A percentile compares a stretch with the other conserved stretches of the same genome.
Conservation (phyloP, 2,888 invertebrate species). For the Drosophila neonasuta region DNA sequence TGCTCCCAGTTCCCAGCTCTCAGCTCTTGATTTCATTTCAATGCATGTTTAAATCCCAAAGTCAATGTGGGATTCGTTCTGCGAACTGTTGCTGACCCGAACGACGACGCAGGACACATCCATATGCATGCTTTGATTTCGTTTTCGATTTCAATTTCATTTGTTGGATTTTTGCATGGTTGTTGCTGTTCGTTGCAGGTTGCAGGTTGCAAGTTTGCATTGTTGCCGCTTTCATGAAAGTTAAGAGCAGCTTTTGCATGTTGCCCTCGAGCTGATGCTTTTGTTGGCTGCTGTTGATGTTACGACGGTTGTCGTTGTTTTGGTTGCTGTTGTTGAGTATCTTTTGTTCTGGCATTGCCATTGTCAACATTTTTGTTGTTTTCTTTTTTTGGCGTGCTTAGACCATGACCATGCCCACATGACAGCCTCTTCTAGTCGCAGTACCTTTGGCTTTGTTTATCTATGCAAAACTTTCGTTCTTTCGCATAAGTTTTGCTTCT, state of each 20-base stretch:
- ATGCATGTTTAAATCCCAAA: constrained; percentile 1
- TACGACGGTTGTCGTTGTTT: constrained; percentile 24
- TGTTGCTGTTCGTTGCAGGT: constrained; percentile 8
- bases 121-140: constrained; percentile 76
- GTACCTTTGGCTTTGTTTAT: constrained; percentile 53
- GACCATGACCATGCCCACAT: constrained; percentile 40
- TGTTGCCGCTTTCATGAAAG: constrained; percentile 51
- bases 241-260: constrained; percentile 52
- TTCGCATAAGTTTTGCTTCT: constrained; percentile 41
- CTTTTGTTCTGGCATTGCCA: constrained; percentile 49
- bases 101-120: constrained; percentile 36
- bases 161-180: constrained; percentile 51
- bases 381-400: constrained; percentile 23
- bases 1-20: background rate
- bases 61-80: constrained; percentile 9
- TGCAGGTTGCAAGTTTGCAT: constrained; percentile 17
- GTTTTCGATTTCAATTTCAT: constrained; percentile 78
- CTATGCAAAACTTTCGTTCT: constrained; percentile 58
- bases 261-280: constrained; percentile 37
- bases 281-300: constrained; percentile 30
- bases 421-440: constrained; percentile 16
- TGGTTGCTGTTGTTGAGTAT: constrained; percentile 28
- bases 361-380: constrained; percentile 52
- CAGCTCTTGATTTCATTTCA: constrained; percentile 24
- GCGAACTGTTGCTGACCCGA: constrained; percentile 16